Evolutionary conservation across 2,797 vertebrate genomes (phyloP), one percentile per base, ranked within the genome.

Genomic region (Myotis pilosus): DNA sequence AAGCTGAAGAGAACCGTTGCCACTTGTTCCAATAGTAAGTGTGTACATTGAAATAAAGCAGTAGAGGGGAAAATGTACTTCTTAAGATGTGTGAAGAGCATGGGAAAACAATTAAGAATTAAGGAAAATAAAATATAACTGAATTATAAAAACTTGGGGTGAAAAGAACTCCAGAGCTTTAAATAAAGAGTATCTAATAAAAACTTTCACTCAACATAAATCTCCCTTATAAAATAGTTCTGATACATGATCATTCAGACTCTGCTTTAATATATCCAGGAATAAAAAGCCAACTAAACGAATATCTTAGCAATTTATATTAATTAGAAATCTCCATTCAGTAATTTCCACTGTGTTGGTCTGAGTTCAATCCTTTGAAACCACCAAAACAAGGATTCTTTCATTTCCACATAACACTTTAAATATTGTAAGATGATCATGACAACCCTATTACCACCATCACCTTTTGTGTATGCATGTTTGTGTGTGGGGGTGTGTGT

Each of bases 71-170:
- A 55, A 47, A 87, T 64, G 5, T 3, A 5, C 62, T 92, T 62
- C 16, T 66, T 81, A 85, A 68, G 28, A 44, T 55, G 16, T 23
- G 12, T 53, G 7, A 60, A 74, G 3, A 79, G 78, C 17, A 68
- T 60, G 51, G 44, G 64, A 86, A 87, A 96, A 83, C 66, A 87
- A 85, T 55, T 55, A 93, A 81, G 60, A 95, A 60, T 69, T 92
- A 72, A 92, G 22, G 25, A 66, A 91, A 71, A 64, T 72, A 79
- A 95, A 91, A 78, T 28, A 47, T 25, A 92, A 62, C 25, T 88
- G 60, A 94, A 75, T 85, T 87, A 89, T 38, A 66, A 75, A 92
- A 71, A 28, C 19, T 4, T 44, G 16, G 22, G 15, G 19, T 72
- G 74, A 51, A 85, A 94, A 84, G 68, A 81, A 64, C n/a, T 79